Evolutionary conservation across 2,888 invertebrate genomes (phyloP), one percentile per base, ranked within the genome.

Genomic region (Agonopterix arenella): DNA sequence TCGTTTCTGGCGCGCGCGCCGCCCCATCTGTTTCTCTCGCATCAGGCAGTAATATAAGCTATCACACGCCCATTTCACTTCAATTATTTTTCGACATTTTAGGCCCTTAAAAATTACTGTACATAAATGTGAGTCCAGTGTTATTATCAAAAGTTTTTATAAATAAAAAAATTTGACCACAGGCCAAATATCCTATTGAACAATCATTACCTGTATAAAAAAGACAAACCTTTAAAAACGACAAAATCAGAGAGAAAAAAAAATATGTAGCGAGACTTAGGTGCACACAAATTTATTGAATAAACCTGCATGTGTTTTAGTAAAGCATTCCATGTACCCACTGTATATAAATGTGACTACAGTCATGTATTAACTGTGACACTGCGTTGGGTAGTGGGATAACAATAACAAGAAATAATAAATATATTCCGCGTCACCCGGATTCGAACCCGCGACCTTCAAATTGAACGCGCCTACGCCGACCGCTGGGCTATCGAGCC

Each of bases 251-350:
- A 40, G 4, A 9, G 10, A 40, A n/a, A 40, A 40, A 40, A 40
- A 40, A n/a, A 4, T 40, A 48, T 78, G 77, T 80, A 52, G 78
- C 78, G 56, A 71, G 65, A 68, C 73, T 76, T 76, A 79, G 78
- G 80, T 80, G 76, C 77, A 80, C 79, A 78, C 80, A 80, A 66
- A 68, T 70, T 64, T 66, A 74, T 66, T 61, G 62, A 73, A 45
- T 45, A 70, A 78, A 72, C 62, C 56, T 69, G 80, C 75, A 57
- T 80, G 80, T 78, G 79, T 80, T 80, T 81, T 82, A 76, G 77
- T 70, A 68, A 68, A 80, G 82, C 81, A 55, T 62, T 50, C 53
- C n/a, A 28, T 60, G 16, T 81, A 64, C 76, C 78, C 80, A 83
- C 77, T 69, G 57, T 60, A 36, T 49, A 8, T 45, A 50, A 66